Evolutionary conservation across 2,797 vertebrate genomes (phyloP).

Genomic region (Decapterus maruadsi): DNA sequence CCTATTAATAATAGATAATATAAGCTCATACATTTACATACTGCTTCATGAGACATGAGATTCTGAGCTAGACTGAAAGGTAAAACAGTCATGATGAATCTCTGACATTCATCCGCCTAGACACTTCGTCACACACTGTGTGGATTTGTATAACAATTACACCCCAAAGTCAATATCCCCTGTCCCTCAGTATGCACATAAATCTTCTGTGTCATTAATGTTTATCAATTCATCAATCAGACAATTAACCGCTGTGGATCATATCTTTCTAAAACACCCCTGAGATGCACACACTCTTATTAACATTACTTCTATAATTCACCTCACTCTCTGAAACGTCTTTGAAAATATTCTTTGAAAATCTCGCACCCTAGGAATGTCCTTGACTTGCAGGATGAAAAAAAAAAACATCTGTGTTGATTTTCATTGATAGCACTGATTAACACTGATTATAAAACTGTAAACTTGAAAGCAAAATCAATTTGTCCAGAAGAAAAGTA

Average conservation of each 20-base stretch:
- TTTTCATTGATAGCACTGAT: not conserved
- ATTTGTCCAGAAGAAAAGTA: not conserved
- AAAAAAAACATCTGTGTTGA: not conserved
- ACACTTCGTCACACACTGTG: conserved; percentile 1
- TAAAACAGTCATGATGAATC: not conserved
- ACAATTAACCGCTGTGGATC: conserved; percentile 65
- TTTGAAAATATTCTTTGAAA: not conserved
- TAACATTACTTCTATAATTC: not conserved
- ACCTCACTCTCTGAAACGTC: not conserved
- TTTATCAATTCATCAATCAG: conserved; percentile 73
- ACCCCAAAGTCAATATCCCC: conserved; percentile 49
- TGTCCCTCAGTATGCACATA: conserved; percentile 57
- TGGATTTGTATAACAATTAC: conserved; percentile 70
- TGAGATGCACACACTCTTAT: not conserved
- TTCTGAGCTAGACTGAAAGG: not conserved
- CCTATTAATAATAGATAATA: not conserved
- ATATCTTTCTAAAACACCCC: conserved; percentile 33
- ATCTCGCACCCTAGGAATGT: not conserved
- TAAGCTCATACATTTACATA: not conserved
- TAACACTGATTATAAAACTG: not conserved
- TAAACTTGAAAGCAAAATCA: not conserved
- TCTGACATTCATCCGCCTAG: conserved; percentile 1
- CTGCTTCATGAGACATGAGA: not conserved
- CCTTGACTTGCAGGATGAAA: not conserved
- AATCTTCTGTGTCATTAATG: conserved; percentile 66